These are phyloP conservation scores for Epsilonema sp. DNA, from an alignment of 2,888 invertebrate species.

Conservation along the genomic window DNA sequence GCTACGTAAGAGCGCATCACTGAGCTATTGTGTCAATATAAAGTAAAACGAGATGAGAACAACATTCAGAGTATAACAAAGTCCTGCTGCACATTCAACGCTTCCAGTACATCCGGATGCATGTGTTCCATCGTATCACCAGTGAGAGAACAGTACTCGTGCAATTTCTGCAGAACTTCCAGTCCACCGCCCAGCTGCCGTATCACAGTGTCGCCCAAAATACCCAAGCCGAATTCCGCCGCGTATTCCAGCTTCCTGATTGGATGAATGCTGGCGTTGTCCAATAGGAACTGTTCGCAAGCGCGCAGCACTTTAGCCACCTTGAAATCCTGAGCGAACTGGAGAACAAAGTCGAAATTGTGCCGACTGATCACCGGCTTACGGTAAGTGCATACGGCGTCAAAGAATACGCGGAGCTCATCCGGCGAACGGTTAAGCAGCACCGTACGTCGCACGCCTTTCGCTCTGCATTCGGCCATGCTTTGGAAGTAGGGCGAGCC, in stretches of 20 bases:
- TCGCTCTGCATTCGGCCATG: constrained; percentile 8
- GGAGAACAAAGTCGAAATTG: constrained; percentile 13
- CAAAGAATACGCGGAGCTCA: constrained; percentile 15
- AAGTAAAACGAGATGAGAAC: no score
- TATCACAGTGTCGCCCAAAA: constrained; percentile 7
- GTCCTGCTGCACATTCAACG: neutral
- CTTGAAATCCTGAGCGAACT: constrained; percentile 12
- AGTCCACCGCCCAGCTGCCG: constrained; percentile 2
- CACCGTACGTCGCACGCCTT: constrained; percentile 13
- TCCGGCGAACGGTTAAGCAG: constrained; percentile 11
- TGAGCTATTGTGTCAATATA: no score
- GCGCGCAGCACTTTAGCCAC: constrained; percentile 14
- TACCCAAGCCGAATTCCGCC: constrained; percentile 6
- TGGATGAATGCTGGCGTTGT: constrained; percentile 13
- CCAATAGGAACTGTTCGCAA: constrained; percentile 15
- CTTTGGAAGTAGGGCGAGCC: constrained; percentile 11
- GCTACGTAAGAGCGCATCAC: no score
- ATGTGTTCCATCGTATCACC: constrained; percentile 14
- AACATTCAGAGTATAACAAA: constrained; percentile 1
- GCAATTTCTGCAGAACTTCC: constrained; percentile 7
- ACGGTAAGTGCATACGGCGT: constrained; percentile 16
- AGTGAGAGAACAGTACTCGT: constrained; percentile 14
- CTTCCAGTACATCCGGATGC: constrained; percentile 14
- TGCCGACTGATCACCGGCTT: constrained; percentile 15
- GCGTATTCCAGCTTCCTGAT: constrained; percentile 16